Evolutionary conservation across 1,140 invertebrate genomes (phyloP).

Genomic region (Paralvinella palmiformis): DNA sequence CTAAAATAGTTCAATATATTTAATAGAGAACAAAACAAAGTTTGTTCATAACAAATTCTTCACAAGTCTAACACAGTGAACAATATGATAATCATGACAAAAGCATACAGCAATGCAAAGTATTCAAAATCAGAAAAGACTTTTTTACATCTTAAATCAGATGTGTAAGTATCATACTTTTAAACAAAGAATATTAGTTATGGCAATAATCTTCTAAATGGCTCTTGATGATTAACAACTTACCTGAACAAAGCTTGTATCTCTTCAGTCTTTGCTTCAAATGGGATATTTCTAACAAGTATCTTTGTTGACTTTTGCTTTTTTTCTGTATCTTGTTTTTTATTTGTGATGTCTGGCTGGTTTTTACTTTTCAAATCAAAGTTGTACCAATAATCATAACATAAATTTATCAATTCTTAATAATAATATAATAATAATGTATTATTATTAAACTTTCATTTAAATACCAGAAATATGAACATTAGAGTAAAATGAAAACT

Average conservation of each 20-base stretch:
- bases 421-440: neutral
- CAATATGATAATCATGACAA: too few species aligned
- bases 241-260: slow-evolving; percentile 88
- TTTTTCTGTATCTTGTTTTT: slow-evolving; percentile 60
- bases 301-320: slow-evolving; percentile 80
- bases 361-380: neutral
- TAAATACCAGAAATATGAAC: too few species aligned
- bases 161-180: neutral
- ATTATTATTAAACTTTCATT: too few species aligned
- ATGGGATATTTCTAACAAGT: slow-evolving; percentile 89
- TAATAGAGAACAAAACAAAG: slow-evolving; percentile 21
- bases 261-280: slow-evolving; percentile 88
- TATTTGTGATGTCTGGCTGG: neutral
- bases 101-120: too few species aligned
- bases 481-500: too few species aligned
- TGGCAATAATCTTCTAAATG: slow-evolving; percentile 18
- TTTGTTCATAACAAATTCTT: neutral
- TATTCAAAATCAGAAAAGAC: too few species aligned
- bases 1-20: slow-evolving; percentile 53
- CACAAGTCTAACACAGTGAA: too few species aligned
- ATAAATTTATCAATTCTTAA: neutral
- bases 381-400: neutral
- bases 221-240: slow-evolving; percentile 28
- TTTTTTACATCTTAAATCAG: too few species aligned
- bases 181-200: neutral